Base-by-base conservation (phyloP, 2,888 invertebrate genomes). In the Chrysolina oricalcia region DNA sequence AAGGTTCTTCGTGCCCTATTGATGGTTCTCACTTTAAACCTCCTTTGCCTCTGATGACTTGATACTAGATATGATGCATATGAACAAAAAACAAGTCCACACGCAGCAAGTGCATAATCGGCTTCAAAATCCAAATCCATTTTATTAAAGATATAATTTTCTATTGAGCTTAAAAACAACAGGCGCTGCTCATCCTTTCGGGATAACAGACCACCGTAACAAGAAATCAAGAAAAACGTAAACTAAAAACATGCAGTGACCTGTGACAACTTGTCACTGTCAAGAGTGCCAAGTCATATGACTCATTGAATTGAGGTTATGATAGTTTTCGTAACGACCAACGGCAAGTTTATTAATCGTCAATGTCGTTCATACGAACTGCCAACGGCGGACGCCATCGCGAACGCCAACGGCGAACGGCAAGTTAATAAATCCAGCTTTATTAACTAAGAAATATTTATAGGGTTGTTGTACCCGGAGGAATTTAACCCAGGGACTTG, bases 1-100 rank as follows among this genome's bases (percentile, higher is more conserved):
- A 4, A 41, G 17, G 23, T 21, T 59, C 19, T 74, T n/a, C 66
- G 23, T 23, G 56, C 41, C 53, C 56, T 70, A 43, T 74, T 70
- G 27, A 70, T 74, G 13, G 70, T n/a, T 53, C 74, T 64, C 13
- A 70, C 43, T 70, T 74, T 74, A 13, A 63, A 70, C 21, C 70
- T 10, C n/a, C 64, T 41, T 70, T 46, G 46, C n/a, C 17, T 27
- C 40, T n/a, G 21, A 27, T 15, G 23, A 35, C 17, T 63, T 27
- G 27, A 27, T 40, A 63, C 10, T 63, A 17, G 13, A n/a, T 17
- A 27, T 17, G 50, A 53, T 50, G 50, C 68, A 68, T 68, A 68
- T 53, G 53, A 48, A 17, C 68, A 68, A 27, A 68, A 56, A 68
- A 68, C 19, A 27, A 67, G 11, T 48, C 67, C 67, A 27, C 13